Conservation (phyloP, 1,140 invertebrate genomes). For the Manduca sexta region DNA sequence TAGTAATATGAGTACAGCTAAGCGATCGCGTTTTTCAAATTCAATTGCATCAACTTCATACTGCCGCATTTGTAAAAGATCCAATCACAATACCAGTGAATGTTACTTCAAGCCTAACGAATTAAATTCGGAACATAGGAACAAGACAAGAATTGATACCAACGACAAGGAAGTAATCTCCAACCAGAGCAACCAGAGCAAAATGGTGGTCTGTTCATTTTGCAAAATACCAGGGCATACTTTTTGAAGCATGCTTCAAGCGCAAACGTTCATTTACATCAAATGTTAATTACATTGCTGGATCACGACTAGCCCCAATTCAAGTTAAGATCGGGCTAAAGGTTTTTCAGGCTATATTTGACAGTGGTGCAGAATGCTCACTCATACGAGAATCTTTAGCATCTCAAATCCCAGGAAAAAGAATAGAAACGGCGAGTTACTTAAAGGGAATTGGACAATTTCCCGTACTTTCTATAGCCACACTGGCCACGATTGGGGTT, state of each 20-base stretch:
- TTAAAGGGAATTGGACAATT: constrained; percentile 6
- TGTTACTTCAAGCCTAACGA: no score
- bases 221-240: constrained; percentile 13
- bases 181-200: not conserved
- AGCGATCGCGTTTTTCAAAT: not conserved
- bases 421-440: not conserved
- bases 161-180: not conserved
- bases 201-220: constrained; percentile 3
- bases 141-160: not conserved
- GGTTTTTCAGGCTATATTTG: no score
- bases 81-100: no score
- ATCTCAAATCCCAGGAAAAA: no score
- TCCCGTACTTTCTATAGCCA: constrained; percentile 2
- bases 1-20: no score
- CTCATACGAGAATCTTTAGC: no score
- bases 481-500: not conserved
- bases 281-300: constrained; percentile 4
- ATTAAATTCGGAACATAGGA: no score
- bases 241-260: constrained; percentile 21
- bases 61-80: no score
- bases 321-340: no score
- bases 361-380: constrained; percentile 20
- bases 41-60: not conserved
- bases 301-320: not conserved
- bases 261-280: constrained; percentile 13